A percentile compares a stretch with the other conserved stretches of the same genome.
Conservation (phyloP, 2,797 vertebrate species). For the Carduelis carduelis region DNA sequence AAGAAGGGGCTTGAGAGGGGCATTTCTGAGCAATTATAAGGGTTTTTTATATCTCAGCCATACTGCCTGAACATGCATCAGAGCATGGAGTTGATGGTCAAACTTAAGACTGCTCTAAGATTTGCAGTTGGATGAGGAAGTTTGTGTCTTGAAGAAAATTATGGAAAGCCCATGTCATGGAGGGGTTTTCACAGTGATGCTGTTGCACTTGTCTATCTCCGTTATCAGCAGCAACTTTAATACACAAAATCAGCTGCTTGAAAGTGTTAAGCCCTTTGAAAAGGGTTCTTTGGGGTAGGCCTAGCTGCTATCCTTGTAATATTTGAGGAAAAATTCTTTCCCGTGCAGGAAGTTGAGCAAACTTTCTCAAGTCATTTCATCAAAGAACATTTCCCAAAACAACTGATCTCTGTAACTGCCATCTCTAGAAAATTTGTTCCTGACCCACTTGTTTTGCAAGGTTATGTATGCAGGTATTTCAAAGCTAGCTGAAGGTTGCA, state of each 20-base stretch:
- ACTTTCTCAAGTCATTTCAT: neutral
- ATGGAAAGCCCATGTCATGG: neutral
- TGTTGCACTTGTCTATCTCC: neutral
- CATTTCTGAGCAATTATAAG: neutral
- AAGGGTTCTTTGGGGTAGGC: neutral
- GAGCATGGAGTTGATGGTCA: neutral
- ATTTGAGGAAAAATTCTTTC: neutral
- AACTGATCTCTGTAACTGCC: neutral
- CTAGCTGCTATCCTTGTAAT: neutral
- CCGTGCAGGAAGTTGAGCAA: neutral
- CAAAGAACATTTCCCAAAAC: neutral
- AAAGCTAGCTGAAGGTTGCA: neutral
- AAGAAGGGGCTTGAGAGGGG: neutral
- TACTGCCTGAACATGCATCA: neutral
- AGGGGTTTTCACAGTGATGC: accelerated
- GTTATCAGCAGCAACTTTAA: neutral
- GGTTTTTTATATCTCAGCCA: neutral
- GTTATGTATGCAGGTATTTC: neutral
- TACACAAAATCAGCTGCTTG: neutral
- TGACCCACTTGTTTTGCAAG: neutral
- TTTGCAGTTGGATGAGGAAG: neutral
- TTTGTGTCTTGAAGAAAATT: neutral
- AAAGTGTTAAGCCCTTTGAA: neutral
- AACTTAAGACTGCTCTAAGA: neutral
- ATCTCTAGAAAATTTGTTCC: neutral